Percentiles rank a stretch among this genome's conserved stretches.
These are phyloP conservation scores for human (Homo sapiens) DNA, from an alignment of 2,113 vertebrate genomes.

Conservation along the genomic window GRCh38 chr5:32501501-32502000, in stretches of 20 bases:
- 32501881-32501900: neutral
- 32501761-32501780: neutral
- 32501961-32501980: neutral
- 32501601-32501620: neutral
- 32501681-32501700: neutral
- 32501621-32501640: neutral
- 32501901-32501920: neutral
- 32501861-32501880: neutral
- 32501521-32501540: neutral
- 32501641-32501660: neutral
- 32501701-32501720: neutral
- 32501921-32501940: neutral
- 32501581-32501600: neutral
- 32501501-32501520: neutral
- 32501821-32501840: neutral
- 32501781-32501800: neutral
- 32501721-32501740: neutral
- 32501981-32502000: neutral
- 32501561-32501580: neutral
- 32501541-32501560: neutral
- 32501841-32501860: neutral
- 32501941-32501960: neutral
- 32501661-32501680: neutral
- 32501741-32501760: neutral
- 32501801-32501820: neutral